Evolutionary conservation across 1,140 invertebrate species (phyloP), one percentile per base, ranked within the genome.

Genomic region (Aphaenogaster floridana): DNA sequence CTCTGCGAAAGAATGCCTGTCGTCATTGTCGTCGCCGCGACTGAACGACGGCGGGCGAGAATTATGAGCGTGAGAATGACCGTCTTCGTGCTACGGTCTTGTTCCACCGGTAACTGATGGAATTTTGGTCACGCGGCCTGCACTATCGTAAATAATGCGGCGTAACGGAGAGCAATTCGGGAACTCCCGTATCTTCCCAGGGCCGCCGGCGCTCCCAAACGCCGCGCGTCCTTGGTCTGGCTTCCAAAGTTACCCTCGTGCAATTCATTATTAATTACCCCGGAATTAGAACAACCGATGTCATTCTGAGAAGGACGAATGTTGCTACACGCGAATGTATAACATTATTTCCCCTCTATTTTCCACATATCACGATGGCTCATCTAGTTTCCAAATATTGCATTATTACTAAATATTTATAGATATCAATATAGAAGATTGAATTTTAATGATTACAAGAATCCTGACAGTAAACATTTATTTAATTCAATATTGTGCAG

Each of bases 141-240:
- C 52, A 72, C 39, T 28, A 39, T 83, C 39, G 79, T 83, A 83
- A 83, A 83, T 83, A 83, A 83, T 83, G 66, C 68, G 52, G 21
- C 21, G 68, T 59, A 59, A 59, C 39, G 36, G 5, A 45, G 36
- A 45, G 68, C 52, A 83, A 72, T 61, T 83, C 28, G 39, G 52
- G 0, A 59, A 72, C 80, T 83, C 52, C 7, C 52, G 52, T 45
- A 48, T 59, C 39, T 71, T 80, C 2, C 11, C n/a, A 39, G 28
- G n/a, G 34, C 59, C 52, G 71, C 11, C 54, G 21, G n/a, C 57
- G n/a, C 15, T 63, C 7, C 17, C 61, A 34, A 79, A 54, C 9
- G 21, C 21, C 15, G 21, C 28, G n/a, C 45, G 13, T 21, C 45
- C 50, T 81, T 59, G 50, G 28, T 39, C 13, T n/a, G 52, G 11